These are phyloP conservation scores for Cottus gobio DNA, from an alignment of 2,113 vertebrate species.

Conservation along the genomic window DNA sequence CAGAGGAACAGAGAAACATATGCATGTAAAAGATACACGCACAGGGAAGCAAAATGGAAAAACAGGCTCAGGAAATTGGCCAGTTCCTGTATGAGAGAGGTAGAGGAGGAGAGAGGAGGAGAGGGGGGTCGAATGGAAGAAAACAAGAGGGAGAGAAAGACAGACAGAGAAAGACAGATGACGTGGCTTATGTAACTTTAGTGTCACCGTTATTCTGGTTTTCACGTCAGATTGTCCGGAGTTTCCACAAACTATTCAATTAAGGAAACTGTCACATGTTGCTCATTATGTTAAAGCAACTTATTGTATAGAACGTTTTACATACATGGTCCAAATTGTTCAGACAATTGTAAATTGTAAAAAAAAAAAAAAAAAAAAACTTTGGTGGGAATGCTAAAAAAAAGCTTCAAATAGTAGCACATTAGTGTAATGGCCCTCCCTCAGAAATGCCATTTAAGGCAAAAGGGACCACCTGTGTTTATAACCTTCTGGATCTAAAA, in stretches of 20 bases:
- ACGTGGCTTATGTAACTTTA: constrained; percentile 33
- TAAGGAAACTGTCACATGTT: background rate
- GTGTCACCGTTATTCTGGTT: constrained; percentile 28
- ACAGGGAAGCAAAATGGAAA: constrained; percentile 63
- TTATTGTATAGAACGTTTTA: background rate
- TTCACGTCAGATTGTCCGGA: constrained; percentile 35
- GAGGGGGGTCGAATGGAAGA: constrained; percentile 22
- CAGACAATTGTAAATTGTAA: no score
- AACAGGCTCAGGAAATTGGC: constrained; percentile 67
- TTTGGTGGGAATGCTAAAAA: background rate
- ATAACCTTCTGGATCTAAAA: background rate
- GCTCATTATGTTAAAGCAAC: background rate
- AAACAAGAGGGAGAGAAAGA: constrained; percentile 32
- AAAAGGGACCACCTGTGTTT: background rate
- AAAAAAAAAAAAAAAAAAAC: background rate
- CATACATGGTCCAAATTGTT: background rate
- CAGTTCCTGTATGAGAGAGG: constrained; percentile 64
- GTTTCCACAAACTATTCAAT: constrained; percentile 22
- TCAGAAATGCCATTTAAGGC: background rate
- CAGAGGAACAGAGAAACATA: constrained; percentile 51
- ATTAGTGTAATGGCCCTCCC: background rate
- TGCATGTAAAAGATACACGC: constrained; percentile 64
- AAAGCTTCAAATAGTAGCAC: background rate
- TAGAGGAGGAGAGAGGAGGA: constrained; percentile 13
- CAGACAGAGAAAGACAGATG: constrained; percentile 24